Conservation (phyloP, 2,113 vertebrate genomes). For the Haemorhous mexicanus region DNA sequence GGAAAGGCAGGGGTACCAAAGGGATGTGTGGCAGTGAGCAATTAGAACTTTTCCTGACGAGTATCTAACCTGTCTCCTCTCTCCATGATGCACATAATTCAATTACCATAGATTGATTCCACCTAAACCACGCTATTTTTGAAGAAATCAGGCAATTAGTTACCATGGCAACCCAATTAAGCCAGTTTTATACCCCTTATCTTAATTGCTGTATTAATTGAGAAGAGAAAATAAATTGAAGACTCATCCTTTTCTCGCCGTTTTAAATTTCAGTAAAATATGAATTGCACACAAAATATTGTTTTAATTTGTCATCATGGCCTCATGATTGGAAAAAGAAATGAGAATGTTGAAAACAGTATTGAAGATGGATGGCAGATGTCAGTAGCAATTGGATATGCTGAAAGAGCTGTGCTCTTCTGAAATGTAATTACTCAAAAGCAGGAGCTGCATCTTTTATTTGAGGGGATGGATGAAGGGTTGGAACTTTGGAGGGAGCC, state of each 20-base stretch:
- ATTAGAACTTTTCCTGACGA: neutral
- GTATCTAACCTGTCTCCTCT: slow-evolving; percentile 21
- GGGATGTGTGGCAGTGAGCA: neutral
- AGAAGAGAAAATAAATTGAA: slow-evolving; percentile 68
- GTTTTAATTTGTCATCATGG: slow-evolving; percentile 67
- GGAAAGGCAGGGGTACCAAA: neutral
- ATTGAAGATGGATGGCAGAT: slow-evolving; percentile 62
- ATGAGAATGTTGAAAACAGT: slow-evolving; percentile 68
- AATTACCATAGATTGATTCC: slow-evolving; percentile 65
- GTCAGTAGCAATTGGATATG: slow-evolving; percentile 52
- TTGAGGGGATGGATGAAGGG: slow-evolving; percentile 16
- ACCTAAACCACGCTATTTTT: slow-evolving; percentile 66
- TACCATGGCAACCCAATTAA: slow-evolving; percentile 73
- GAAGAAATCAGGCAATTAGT: slow-evolving; percentile 71
- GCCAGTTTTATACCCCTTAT: slow-evolving; percentile 66
- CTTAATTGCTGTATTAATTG: slow-evolving; percentile 70
- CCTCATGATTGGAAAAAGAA: slow-evolving; percentile 55
- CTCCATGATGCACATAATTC: slow-evolving; percentile 4
- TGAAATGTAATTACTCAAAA: slow-evolving; percentile 65
- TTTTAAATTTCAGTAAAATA: slow-evolving; percentile 60
- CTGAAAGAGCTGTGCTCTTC: slow-evolving; percentile 52
- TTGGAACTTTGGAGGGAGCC: neutral
- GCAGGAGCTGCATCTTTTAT: slow-evolving; percentile 33
- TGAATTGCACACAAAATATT: slow-evolving; percentile 69
- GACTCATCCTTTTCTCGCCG: slow-evolving; percentile 55